Conservation (phyloP, 2,797 vertebrate species). For the Ispidina picta region DNA sequence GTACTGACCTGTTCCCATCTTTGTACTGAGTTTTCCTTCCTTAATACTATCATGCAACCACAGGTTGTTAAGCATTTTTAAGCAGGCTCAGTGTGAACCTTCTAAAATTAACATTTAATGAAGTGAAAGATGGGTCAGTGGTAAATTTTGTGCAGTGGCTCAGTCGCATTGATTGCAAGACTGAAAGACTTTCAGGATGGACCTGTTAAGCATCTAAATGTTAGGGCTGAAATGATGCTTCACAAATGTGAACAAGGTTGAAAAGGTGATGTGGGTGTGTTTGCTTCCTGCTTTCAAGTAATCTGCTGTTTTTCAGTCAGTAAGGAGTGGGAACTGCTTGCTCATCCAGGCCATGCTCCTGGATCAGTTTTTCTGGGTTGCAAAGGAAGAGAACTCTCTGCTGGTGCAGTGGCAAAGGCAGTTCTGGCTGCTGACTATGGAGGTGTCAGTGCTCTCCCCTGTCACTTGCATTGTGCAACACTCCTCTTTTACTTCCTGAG, state of each 20-base stretch:
- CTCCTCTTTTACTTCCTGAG: rapidly evolving
- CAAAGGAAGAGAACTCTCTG: not conserved
- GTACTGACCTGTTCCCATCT: not conserved
- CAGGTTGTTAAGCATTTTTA: constrained; percentile 29
- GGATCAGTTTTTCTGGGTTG: not conserved
- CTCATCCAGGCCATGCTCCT: not conserved
- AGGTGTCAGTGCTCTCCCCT: not conserved
- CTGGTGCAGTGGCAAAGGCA: not conserved
- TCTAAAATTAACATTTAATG: constrained; percentile 24
- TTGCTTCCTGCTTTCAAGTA: not conserved
- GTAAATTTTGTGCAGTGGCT: not conserved
- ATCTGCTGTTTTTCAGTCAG: not conserved
- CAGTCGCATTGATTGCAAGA: not conserved
- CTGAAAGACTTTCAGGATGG: not conserved
- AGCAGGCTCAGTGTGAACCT: not conserved
- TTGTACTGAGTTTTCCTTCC: not conserved
- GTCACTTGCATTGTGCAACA: rapidly evolving
- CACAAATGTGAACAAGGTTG: constrained; percentile 1
- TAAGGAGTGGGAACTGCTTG: not conserved
- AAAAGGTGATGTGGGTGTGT: not conserved
- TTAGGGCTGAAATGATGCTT: not conserved
- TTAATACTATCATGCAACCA: not conserved
- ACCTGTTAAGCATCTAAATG: not conserved
- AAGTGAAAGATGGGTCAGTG: constrained; percentile 1
- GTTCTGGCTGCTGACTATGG: not conserved